Conservation (phyloP, 2,113 vertebrate species). For the Psilopsiagon aymara region DNA sequence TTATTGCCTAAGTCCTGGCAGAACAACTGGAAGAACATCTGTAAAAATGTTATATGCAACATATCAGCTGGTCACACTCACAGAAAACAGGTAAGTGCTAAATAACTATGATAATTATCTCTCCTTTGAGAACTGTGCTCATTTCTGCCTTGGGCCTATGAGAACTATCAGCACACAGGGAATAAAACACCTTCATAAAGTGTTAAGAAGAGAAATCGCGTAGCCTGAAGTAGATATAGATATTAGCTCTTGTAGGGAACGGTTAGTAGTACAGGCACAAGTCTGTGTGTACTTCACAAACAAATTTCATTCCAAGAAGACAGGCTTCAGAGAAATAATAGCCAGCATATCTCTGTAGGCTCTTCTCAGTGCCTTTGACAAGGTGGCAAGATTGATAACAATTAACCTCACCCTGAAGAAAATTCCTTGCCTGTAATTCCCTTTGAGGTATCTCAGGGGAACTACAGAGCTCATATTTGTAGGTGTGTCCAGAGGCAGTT, state of each 20-base stretch:
- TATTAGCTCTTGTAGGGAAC: not conserved
- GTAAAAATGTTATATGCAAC: not conserved
- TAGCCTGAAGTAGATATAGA: not conserved
- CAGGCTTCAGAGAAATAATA: not conserved
- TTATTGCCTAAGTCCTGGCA: not conserved
- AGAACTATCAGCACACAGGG: not conserved
- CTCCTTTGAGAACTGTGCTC: not conserved
- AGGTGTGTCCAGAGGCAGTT: not conserved
- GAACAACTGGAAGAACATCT: not conserved
- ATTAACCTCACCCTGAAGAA: not conserved
- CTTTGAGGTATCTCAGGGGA: not conserved
- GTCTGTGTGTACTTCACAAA: not conserved
- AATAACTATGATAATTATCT: not conserved
- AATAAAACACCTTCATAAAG: not conserved
- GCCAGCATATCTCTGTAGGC: not conserved
- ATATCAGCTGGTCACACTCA: not conserved
- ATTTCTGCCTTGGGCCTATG: not conserved
- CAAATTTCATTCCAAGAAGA: not conserved
- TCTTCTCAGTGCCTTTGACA: not conserved
- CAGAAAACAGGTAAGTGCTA: not conserved
- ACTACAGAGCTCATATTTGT: not conserved
- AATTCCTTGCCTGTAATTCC: not conserved
- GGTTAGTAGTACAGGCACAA: not conserved
- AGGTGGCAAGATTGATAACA: constrained; percentile 16
- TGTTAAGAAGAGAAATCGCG: not conserved